A percentile compares a stretch with the other conserved stretches of the same genome.
These are phyloP conservation scores for Microtus ochrogaster DNA, from an alignment of 2,113 vertebrate genomes.

Conservation along the genomic window DNA sequence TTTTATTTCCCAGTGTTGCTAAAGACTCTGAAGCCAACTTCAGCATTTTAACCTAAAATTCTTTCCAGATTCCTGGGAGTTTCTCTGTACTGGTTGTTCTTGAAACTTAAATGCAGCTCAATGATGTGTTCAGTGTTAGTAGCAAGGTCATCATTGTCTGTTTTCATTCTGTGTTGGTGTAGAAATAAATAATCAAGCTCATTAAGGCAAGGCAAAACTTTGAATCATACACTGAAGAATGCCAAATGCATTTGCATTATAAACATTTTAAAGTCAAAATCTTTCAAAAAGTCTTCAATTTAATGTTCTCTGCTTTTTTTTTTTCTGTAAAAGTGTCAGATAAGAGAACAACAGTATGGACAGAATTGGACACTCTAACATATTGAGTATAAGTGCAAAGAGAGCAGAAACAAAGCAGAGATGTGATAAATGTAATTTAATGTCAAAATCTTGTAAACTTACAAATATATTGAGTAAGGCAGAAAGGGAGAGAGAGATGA, in stretches of 20 bases:
- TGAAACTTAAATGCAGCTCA: constrained; percentile 41
- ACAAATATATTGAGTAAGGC: neutral
- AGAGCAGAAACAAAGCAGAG: constrained; percentile 15
- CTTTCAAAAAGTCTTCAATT: constrained; percentile 16
- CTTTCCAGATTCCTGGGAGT: neutral
- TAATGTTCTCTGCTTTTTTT: neutral
- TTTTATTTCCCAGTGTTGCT: constrained; percentile 58
- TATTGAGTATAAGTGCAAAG: neutral
- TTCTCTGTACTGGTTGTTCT: constrained; percentile 36
- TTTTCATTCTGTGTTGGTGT: constrained; percentile 19
- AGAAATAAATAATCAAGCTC: neutral
- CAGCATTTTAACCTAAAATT: constrained; percentile 46
- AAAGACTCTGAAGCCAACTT: constrained; percentile 51
- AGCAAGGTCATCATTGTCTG: constrained; percentile 40
- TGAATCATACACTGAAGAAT: constrained; percentile 52
- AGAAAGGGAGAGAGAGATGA: neutral
- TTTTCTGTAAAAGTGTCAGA: neutral
- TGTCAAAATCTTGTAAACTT: neutral
- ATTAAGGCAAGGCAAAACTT: constrained; percentile 27
- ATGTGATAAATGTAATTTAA: neutral
- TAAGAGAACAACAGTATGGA: neutral
- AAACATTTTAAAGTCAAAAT: constrained; percentile 42
- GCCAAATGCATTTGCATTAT: constrained; percentile 39
- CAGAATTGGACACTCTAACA: neutral
- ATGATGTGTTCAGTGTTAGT: neutral